A percentile compares a stretch with the other conserved stretches of the same genome.
These are phyloP conservation scores for Sminthurides aquaticus DNA, from an alignment of 2,888 invertebrate genomes.

Conservation along the genomic window DNA sequence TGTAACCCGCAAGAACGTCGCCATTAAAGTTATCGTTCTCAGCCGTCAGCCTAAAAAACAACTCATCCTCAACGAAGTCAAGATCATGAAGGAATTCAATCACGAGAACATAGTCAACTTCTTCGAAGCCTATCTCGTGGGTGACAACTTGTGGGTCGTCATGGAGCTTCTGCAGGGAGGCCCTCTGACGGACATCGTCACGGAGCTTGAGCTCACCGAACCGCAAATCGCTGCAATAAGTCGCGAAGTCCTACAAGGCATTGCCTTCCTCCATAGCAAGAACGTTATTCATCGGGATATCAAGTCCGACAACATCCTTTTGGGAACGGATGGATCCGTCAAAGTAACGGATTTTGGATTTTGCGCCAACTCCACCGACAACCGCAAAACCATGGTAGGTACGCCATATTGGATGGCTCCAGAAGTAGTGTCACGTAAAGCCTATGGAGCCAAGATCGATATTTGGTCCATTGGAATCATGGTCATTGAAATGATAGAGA, in stretches of 20 bases:
- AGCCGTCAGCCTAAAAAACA: conserved; percentile 92
- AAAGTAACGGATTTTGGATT: conserved; percentile 97
- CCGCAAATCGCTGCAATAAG: conserved; percentile 93
- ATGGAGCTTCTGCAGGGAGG: conserved; percentile 95
- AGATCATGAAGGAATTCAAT: conserved; percentile 79
- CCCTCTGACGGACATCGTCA: conserved; percentile 83
- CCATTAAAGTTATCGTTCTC: conserved; percentile 93
- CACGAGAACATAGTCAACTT: conserved; percentile 95
- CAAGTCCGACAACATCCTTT: conserved; percentile 91
- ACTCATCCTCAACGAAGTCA: conserved; percentile 88
- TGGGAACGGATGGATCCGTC: conserved; percentile 82
- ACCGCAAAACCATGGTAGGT: conserved; percentile 95
- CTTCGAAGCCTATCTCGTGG: conserved; percentile 82
- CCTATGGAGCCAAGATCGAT: conserved; percentile 88
- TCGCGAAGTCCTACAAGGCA: conserved; percentile 76
- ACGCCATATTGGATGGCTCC: conserved; percentile 89
- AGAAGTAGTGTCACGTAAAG: conserved; percentile 74
- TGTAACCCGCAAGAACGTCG: conserved; percentile 67
- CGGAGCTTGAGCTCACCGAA: conserved; percentile 94
- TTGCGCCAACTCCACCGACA: conserved; percentile 94
- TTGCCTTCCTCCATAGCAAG: conserved; percentile 79
- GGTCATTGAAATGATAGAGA: conserved; percentile 96
- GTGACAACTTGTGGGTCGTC: conserved; percentile 89
- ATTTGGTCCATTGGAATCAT: conserved; percentile 96
- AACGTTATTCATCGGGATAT: conserved; percentile 92